A percentile compares a stretch with the other conserved stretches of the same genome.
phyloP scores from a whole-genome alignment of 1,140 invertebrate species.

The Oryctes rhinoceros region DNA sequence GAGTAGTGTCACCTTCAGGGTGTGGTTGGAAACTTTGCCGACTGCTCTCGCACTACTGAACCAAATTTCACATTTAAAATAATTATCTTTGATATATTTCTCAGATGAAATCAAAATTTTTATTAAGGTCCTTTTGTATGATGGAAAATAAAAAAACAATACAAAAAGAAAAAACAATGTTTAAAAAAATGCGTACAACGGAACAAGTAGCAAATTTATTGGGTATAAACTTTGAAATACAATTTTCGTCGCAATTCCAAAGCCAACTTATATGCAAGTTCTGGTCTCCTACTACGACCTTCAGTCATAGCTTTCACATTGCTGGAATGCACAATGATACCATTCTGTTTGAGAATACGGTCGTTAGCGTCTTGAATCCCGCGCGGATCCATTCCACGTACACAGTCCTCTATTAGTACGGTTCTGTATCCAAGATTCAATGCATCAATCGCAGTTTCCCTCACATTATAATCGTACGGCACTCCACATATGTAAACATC shows the following conservation, averaged over 20 bases:
- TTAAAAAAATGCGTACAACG: no score
- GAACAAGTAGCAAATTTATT: no score
- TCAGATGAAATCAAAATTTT: no score
- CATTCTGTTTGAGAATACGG: slow-evolving; percentile 64
- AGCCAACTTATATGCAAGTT: slow-evolving; percentile 68
- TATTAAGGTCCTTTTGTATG: no score
- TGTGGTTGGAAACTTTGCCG: no score
- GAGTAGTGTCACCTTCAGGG: no score
- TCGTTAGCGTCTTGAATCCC: slow-evolving; percentile 65
- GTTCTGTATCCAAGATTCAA: slow-evolving; percentile 74
- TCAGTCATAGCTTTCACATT: slow-evolving; percentile 68
- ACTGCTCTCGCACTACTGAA: no score
- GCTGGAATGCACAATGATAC: slow-evolving; percentile 65
- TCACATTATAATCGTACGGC: slow-evolving; percentile 85
- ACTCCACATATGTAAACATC: slow-evolving; percentile 82
- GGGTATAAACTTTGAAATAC: no score
- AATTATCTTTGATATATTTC: no score
- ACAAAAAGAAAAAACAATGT: no score
- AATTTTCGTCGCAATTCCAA: slow-evolving; percentile 57
- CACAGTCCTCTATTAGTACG: slow-evolving; percentile 76
- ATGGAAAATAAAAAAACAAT: no score
- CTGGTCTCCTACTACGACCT: slow-evolving; percentile 66
- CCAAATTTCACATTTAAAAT: no score
- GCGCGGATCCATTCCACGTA: slow-evolving; percentile 68
- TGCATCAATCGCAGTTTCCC: slow-evolving; percentile 70